Evolutionary conservation across 2,888 invertebrate species (phyloP).

Genomic region (Rhabditoides inermis): DNA sequence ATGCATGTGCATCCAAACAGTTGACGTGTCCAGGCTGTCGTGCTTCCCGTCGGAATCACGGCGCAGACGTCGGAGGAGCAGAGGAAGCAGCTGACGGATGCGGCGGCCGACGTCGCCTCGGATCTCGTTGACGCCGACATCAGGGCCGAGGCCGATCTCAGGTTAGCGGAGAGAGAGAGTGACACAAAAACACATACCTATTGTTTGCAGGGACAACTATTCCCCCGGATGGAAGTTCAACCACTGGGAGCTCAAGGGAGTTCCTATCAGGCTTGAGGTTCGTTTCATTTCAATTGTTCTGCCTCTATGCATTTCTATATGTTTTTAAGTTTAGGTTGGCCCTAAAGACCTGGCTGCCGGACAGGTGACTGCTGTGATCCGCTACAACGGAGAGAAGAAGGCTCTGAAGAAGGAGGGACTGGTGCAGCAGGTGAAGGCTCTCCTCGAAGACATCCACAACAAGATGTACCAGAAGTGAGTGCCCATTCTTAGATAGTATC

Average conservation of each 20-base stretch:
- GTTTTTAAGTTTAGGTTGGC: constrained; percentile 70
- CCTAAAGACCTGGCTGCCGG: constrained; percentile 79
- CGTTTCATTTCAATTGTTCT: background rate
- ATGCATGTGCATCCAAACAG: too few relatives aligned
- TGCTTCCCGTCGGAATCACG: constrained; percentile 92
- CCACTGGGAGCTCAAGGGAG: constrained; percentile 80
- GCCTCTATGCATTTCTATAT: background rate
- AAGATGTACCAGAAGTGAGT: constrained; percentile 70
- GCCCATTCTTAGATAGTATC: background rate
- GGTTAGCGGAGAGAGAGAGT: constrained; percentile 52
- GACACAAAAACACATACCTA: background rate
- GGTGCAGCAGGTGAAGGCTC: constrained; percentile 59
- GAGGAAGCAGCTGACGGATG: constrained; percentile 62
- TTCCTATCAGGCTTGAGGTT: constrained; percentile 43
- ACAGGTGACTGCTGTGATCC: constrained; percentile 78
- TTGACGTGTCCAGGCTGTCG: constrained; percentile 63
- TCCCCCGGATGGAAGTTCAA: constrained; percentile 99
- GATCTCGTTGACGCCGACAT: constrained; percentile 65
- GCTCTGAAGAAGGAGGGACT: constrained; percentile 61
- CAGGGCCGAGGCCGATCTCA: constrained; percentile 74
- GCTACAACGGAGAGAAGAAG: constrained; percentile 77
- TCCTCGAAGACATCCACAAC: constrained; percentile 74
- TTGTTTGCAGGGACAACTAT: constrained; percentile 67
- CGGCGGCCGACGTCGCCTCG: constrained; percentile 49
- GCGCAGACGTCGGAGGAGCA: constrained; percentile 70